These are phyloP conservation scores for Anguilla megastoma DNA, from an alignment of 2,797 vertebrate species.

Conservation along the genomic window DNA sequence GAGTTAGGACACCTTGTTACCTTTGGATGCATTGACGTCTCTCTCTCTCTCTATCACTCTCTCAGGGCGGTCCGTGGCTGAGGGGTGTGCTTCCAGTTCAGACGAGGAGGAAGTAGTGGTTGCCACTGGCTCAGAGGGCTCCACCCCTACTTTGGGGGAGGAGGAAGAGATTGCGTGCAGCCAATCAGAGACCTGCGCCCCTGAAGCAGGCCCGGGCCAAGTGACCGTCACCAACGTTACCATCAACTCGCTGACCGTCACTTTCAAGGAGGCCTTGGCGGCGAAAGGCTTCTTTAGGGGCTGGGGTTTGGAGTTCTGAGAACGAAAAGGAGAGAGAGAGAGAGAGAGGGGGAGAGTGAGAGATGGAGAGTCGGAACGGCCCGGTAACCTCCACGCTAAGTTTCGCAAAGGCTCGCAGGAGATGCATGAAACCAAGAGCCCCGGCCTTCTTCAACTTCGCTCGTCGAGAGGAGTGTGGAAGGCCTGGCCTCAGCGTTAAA, in stretches of 20 bases:
- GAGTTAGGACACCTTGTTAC: not conserved
- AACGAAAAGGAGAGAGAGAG: not conserved
- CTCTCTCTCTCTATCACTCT: constrained; percentile 35
- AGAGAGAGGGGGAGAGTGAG: not conserved
- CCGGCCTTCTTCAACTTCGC: not conserved
- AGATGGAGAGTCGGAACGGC: not conserved
- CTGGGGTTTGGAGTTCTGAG: constrained; percentile 73
- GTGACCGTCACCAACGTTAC: constrained; percentile 97
- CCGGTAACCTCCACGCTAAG: not conserved
- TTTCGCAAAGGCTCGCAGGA: not conserved
- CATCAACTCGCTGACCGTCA: constrained; percentile 95
- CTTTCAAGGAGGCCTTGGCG: constrained; percentile 89
- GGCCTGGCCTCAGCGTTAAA: not conserved
- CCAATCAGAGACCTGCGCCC: constrained; percentile 55
- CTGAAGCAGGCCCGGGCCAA: constrained; percentile 67
- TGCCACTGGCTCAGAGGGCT: constrained; percentile 48
- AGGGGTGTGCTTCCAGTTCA: constrained; percentile 51
- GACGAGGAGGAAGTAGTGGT: constrained; percentile 35
- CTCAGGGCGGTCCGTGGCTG: constrained; percentile 55
- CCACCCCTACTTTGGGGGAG: constrained; percentile 57
- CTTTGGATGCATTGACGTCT: not conserved
- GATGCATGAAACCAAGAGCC: not conserved
- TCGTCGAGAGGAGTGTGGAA: not conserved
- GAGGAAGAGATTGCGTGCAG: constrained; percentile 40
- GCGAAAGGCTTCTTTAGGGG: constrained; percentile 94